phyloP scores from a whole-genome alignment of 2,888 invertebrate species.

The Colletes collaris region DNA sequence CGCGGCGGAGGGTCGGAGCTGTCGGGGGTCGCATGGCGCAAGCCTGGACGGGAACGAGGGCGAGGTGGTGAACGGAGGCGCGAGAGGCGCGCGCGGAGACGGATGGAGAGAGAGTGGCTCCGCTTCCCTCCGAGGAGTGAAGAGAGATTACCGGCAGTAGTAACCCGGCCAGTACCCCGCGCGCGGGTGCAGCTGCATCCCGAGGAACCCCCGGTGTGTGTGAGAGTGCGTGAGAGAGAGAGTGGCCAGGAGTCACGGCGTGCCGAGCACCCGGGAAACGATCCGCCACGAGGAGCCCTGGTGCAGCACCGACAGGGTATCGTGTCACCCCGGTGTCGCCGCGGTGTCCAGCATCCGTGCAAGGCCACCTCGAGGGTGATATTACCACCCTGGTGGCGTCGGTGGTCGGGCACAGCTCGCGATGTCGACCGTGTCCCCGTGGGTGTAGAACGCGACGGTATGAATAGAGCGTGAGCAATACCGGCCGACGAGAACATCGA shows the following conservation, averaged over 20 bases:
- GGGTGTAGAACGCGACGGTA: neutral
- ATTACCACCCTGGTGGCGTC: too few relatives aligned
- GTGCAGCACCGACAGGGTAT: too few relatives aligned
- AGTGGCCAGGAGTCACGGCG: constrained; percentile 19
- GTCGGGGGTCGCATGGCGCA: constrained; percentile 75
- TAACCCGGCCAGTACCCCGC: constrained; percentile 81
- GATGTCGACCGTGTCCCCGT: neutral
- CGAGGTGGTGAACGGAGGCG: constrained; percentile 43
- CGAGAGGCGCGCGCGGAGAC: constrained; percentile 28
- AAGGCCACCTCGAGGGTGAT: too few relatives aligned
- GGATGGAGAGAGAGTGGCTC: constrained; percentile 47
- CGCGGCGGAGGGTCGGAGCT: constrained; percentile 78
- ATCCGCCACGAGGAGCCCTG: constrained; percentile 17
- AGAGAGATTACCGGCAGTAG: constrained; percentile 77
- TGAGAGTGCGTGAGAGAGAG: constrained; percentile 55
- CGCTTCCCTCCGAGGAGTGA: constrained; percentile 63
- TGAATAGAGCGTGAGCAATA: neutral
- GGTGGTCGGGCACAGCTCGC: too few relatives aligned
- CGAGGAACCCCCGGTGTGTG: constrained; percentile 40
- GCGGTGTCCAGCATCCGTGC: too few relatives aligned
- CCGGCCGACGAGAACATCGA: too few relatives aligned
- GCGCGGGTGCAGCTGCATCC: constrained; percentile 80
- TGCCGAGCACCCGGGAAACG: constrained; percentile 4
- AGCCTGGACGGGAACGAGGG: constrained; percentile 76
- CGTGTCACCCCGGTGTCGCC: too few relatives aligned